Conservation (phyloP, 2,113 vertebrate species). For the Tricholaema leucomelas region DNA sequence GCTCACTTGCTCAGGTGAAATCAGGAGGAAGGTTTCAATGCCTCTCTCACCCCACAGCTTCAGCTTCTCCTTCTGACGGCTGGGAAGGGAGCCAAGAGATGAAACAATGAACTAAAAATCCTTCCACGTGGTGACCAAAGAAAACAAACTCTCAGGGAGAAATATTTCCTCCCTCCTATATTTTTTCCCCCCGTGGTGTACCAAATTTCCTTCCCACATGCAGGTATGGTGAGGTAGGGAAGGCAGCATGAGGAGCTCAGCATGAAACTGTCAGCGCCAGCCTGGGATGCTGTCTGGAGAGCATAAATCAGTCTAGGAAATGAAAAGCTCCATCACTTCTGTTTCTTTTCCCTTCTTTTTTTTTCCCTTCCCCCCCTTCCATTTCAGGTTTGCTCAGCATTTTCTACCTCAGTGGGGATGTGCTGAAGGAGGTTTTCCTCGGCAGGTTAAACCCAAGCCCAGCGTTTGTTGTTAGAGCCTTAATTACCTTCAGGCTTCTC, state of each 20-base stretch:
- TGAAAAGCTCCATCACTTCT: not conserved
- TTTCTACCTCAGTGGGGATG: constrained; percentile 40
- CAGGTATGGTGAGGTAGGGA: not conserved
- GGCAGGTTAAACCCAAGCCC: not conserved
- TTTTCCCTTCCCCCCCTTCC: not conserved
- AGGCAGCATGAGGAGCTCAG: constrained; percentile 23
- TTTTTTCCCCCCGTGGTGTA: not conserved
- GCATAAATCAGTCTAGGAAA: constrained; percentile 49
- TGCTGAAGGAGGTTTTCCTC: not conserved
- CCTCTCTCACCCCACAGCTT: not conserved
- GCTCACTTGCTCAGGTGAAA: not conserved
- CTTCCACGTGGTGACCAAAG: too few species aligned
- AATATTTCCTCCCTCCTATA: constrained; percentile 3
- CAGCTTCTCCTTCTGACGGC: not conserved
- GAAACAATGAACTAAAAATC: too few species aligned
- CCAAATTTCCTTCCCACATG: constrained; percentile 35
- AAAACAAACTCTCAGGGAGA: too few species aligned
- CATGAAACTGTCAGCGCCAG: constrained; percentile 32
- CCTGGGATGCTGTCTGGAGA: constrained; percentile 25
- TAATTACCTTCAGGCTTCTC: not conserved
- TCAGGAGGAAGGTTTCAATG: not conserved
- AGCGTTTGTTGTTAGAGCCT: not conserved
- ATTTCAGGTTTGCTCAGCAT: constrained; percentile 41
- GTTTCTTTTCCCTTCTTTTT: too few species aligned
- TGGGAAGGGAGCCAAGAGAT: constrained; percentile 21